Evolutionary conservation across 2,797 vertebrate species (phyloP).

Genomic region (Rousettus madagascariensis): DNA sequence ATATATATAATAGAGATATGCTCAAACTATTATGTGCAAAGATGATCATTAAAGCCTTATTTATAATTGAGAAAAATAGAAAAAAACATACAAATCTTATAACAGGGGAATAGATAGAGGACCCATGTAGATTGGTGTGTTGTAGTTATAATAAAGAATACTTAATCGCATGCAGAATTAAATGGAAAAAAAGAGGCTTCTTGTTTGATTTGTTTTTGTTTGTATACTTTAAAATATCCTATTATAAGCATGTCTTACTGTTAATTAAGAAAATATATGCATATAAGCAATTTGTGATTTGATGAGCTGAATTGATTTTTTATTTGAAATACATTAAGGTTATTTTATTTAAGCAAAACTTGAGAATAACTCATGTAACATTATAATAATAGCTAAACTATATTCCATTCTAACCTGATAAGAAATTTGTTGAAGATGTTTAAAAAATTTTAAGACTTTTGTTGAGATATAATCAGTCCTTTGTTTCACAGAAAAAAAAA

Average conservation of each 20-base stretch:
- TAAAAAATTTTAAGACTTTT: background rate
- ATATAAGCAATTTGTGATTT: background rate
- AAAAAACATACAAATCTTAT: background rate
- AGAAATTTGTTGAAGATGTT: background rate
- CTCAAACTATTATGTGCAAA: background rate
- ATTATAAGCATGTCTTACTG: background rate
- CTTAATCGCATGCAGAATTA: background rate
- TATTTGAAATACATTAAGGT: background rate
- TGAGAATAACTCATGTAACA: background rate
- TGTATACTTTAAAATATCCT: background rate
- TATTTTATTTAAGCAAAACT: background rate
- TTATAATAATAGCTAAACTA: background rate
- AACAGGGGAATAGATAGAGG: background rate
- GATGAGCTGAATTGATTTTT: slow-evolving; percentile 11
- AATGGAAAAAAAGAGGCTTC: background rate
- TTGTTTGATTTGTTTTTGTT: background rate
- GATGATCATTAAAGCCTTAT: background rate
- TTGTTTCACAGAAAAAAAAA: background rate
- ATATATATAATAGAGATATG: background rate
- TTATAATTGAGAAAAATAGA: background rate
- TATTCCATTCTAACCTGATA: background rate
- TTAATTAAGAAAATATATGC: background rate
- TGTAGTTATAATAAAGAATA: background rate
- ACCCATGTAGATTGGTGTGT: background rate
- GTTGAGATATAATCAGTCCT: background rate